A percentile compares a stretch with the other conserved stretches of the same genome.
Evolutionary conservation across 2,888 invertebrate species (phyloP).

Genomic region (Eulithis prunata): DNA sequence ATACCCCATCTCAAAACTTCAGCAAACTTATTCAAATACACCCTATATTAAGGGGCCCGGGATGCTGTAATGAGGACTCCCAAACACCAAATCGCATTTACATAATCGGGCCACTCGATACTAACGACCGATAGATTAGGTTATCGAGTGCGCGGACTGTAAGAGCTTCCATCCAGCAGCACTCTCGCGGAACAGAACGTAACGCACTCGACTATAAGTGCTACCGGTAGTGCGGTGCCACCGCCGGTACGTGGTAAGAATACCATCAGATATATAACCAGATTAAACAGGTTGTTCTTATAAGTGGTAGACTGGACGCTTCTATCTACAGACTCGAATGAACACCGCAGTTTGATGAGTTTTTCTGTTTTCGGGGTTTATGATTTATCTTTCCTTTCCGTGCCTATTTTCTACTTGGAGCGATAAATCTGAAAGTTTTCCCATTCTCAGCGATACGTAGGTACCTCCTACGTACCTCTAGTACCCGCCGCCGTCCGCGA

Average conservation of each 20-base stretch:
- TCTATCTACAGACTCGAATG: no score
- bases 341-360: slow-evolving; percentile 25
- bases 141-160: slow-evolving; percentile 2
- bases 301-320: no score
- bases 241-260: slow-evolving; percentile 5
- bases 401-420: slow-evolving; percentile 25
- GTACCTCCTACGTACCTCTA: slow-evolving; percentile 16
- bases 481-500: slow-evolving; percentile 5
- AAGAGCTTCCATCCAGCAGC: slow-evolving; percentile 1
- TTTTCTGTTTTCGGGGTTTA: slow-evolving; percentile 20
- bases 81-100: slow-evolving; percentile 33
- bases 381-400: slow-evolving; percentile 26
- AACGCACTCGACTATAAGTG: slow-evolving; percentile 8
- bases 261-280: not conserved
- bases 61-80: slow-evolving; percentile 27
- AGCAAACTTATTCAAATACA: slow-evolving; percentile 25
- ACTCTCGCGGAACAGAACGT: slow-evolving; percentile 19
- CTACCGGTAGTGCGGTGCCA: slow-evolving; percentile 7
- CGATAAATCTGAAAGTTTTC: slow-evolving; percentile 45
- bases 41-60: slow-evolving; percentile 7
- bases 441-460: slow-evolving; percentile 32
- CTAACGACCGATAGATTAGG: slow-evolving; percentile 30
- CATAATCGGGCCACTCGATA: slow-evolving; percentile 33
- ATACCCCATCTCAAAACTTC: slow-evolving; percentile 13
- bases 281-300: no score